Percentiles rank a stretch among this genome's conserved stretches.
These are phyloP conservation scores for Protosalanx chinensis DNA, from an alignment of 2,797 vertebrate species.

Conservation along the genomic window DNA sequence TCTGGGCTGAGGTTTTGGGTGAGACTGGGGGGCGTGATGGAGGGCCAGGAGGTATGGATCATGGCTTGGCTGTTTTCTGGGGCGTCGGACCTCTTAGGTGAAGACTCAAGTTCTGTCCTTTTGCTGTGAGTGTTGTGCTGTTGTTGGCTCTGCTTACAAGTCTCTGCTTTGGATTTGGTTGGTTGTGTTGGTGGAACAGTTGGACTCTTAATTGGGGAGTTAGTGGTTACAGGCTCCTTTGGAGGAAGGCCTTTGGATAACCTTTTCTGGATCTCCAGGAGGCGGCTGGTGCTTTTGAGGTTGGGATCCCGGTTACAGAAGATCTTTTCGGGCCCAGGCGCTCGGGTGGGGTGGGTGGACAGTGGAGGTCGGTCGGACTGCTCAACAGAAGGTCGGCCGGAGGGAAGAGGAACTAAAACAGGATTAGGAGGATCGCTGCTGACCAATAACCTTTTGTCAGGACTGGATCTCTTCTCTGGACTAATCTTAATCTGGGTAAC, in stretches of 20 bases:
- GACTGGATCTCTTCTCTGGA: slow-evolving; percentile 28
- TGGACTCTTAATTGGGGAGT: slow-evolving; percentile 10
- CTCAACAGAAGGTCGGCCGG: background rate
- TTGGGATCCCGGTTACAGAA: slow-evolving; percentile 17
- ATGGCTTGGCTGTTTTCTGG: background rate
- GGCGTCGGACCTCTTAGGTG: slow-evolving; percentile 29
- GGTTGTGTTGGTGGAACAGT: background rate
- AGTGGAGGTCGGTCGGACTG: background rate
- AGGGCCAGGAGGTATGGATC: slow-evolving; percentile 1
- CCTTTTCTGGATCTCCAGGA: slow-evolving; percentile 25
- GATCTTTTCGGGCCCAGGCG: slow-evolving; percentile 18
- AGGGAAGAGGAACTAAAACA: slow-evolving; percentile 44
- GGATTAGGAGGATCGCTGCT: slow-evolving; percentile 70
- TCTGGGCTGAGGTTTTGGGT: background rate
- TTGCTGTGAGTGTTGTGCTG: background rate
- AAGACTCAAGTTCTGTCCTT: slow-evolving; percentile 1
- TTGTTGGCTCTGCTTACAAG: background rate
- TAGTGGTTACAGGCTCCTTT: slow-evolving; percentile 3
- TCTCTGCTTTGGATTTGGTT: slow-evolving; percentile 4
- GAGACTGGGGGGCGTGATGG: background rate
- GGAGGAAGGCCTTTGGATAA: slow-evolving; percentile 10
- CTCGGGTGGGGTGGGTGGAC: background rate
- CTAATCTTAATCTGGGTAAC: slow-evolving; percentile 31
- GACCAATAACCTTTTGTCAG: slow-evolving; percentile 39
- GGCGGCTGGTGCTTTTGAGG: slow-evolving; percentile 20